These are phyloP conservation scores for Pocillopora damicornis DNA, from an alignment of 64 coral and sea anemone species.

Conservation along the genomic window DNA sequence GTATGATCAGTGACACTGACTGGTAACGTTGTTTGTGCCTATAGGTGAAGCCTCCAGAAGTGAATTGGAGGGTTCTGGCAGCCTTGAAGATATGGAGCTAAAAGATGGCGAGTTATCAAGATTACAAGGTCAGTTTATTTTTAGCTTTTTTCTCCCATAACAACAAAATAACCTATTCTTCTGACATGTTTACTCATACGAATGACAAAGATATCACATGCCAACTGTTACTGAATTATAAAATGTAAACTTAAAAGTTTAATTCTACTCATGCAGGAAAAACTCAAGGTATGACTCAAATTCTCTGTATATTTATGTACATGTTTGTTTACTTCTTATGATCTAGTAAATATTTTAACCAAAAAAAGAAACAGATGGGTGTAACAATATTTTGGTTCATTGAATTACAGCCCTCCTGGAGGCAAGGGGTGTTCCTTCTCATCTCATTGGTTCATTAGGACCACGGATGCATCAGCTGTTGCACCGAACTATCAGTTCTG, in stretches of 20 bases:
- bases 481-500: conserved; percentile 83
- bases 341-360: too few species aligned
- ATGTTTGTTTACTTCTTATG: too few species aligned
- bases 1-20: neutral
- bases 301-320: too few species aligned
- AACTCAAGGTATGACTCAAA: too few species aligned
- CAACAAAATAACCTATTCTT: too few species aligned
- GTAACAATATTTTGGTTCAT: neutral
- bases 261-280: too few species aligned
- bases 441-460: conserved; percentile 94
- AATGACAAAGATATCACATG: too few species aligned
- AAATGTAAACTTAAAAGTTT: too few species aligned
- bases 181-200: too few species aligned
- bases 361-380: neutral
- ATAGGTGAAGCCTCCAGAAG: conserved; percentile 4
- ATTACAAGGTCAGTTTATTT: conserved; percentile 59
- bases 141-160: too few species aligned
- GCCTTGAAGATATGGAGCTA: conserved; percentile 67
- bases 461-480: conserved; percentile 95
- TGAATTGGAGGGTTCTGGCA: conserved; percentile 48
- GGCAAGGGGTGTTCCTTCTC: conserved; percentile 87
- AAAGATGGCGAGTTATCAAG: conserved; percentile 88
- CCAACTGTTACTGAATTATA: too few species aligned
- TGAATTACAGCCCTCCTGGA: conserved; percentile 70
- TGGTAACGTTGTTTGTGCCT: neutral